Percentiles rank a stretch among this genome's conserved stretches.
Evolutionary conservation across 2,797 vertebrate species (phyloP).

Genomic region (Galaxias olidus): DNA sequence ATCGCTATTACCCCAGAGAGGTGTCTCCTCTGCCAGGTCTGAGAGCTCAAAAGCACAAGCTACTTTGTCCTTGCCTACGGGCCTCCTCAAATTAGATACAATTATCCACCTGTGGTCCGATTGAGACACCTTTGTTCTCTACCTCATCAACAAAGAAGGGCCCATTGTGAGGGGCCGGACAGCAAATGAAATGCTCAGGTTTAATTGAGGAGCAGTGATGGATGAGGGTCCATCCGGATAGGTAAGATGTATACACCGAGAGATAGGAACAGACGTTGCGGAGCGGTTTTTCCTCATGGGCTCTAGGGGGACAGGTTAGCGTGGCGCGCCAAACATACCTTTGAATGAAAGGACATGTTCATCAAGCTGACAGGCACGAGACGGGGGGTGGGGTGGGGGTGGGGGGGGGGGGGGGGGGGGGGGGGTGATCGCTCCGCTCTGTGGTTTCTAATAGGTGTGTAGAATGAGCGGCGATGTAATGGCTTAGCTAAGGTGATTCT

Average conservation of each 20-base stretch:
- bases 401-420: slow-evolving; percentile 17
- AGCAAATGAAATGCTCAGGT: slow-evolving; percentile 45
- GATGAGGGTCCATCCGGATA: slow-evolving; percentile 35
- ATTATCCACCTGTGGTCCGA: slow-evolving; percentile 48
- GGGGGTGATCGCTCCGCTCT: slow-evolving; percentile 2
- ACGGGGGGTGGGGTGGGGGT: slow-evolving; percentile 9
- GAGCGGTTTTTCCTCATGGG: slow-evolving; percentile 11
- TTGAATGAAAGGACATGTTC: slow-evolving; percentile 23
- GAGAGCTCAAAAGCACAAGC: slow-evolving; percentile 24
- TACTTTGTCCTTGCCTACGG: slow-evolving; percentile 35
- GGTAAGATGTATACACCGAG: slow-evolving; percentile 40
- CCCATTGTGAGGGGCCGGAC: neutral
- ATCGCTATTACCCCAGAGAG: slow-evolving; percentile 23
- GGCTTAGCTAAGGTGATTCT: slow-evolving; percentile 23
- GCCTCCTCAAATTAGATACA: slow-evolving; percentile 44
- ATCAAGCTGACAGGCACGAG: slow-evolving; percentile 19
- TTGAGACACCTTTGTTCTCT: slow-evolving; percentile 40
- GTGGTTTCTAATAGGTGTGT: slow-evolving; percentile 6
- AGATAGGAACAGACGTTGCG: slow-evolving; percentile 29
- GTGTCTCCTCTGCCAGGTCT: slow-evolving; percentile 35
- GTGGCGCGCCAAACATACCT: slow-evolving; percentile 16
- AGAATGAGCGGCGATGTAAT: slow-evolving; percentile 11
- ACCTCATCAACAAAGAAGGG: slow-evolving; percentile 37
- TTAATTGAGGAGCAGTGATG: slow-evolving; percentile 46
- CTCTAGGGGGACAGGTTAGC: slow-evolving; percentile 22